phyloP scores from a whole-genome alignment of 2,113 vertebrate species.

The Anser brachyrhynchus region DNA sequence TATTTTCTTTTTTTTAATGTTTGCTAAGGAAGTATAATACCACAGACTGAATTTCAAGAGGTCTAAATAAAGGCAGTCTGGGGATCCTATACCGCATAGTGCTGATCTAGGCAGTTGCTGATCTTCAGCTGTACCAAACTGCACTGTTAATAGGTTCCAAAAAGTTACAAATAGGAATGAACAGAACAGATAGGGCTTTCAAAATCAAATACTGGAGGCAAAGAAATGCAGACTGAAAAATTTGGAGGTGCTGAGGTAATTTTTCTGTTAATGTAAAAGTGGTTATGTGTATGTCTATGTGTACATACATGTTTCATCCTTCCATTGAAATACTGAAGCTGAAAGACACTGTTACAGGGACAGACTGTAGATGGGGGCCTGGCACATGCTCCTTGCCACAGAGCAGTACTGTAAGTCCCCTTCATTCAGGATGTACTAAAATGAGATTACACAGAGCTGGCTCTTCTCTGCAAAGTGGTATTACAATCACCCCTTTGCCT shows the following conservation, averaged over 20 bases:
- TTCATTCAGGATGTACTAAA: neutral
- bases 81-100: neutral
- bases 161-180: neutral
- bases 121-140: neutral
- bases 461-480: neutral
- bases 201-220: neutral
- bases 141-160: neutral
- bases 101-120: neutral
- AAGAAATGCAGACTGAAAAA: neutral
- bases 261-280: neutral
- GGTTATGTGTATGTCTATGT: rapidly evolving
- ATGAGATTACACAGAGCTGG: neutral
- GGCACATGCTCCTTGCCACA: neutral
- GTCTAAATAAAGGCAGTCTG: neutral
- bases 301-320: neutral
- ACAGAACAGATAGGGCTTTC: neutral
- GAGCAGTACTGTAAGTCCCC: neutral
- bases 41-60: neutral
- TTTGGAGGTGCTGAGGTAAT: neutral
- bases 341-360: neutral
- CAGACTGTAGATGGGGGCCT: neutral
- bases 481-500: neutral
- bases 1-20: neutral
- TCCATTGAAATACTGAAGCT: neutral
- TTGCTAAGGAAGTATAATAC: neutral